Evolutionary conservation across 1,140 invertebrate species (phyloP).

Genomic region (Maniola jurtina): DNA sequence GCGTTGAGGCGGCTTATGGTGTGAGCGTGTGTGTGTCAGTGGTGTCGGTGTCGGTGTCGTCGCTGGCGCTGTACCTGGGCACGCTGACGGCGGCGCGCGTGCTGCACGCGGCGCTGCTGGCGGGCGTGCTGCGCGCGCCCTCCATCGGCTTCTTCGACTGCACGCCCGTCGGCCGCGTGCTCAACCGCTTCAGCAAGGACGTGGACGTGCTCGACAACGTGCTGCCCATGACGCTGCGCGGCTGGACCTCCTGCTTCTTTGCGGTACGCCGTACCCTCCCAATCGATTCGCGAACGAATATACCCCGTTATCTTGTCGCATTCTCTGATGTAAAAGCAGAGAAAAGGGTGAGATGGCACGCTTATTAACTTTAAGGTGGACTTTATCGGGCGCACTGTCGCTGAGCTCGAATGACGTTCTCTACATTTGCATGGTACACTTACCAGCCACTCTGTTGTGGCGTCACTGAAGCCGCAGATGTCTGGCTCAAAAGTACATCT

Average conservation of each 20-base stretch:
- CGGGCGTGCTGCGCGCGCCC: constrained; percentile 85
- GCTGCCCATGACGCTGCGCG: constrained; percentile 85
- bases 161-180: constrained; percentile 90
- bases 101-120: constrained; percentile 84
- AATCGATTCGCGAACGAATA: background rate
- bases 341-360: too few relatives aligned
- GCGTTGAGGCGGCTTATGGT: background rate
- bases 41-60: constrained; percentile 83
- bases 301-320: too few relatives aligned
- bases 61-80: constrained; percentile 84
- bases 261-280: constrained; percentile 77
- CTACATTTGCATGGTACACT: too few relatives aligned
- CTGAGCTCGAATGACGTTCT: too few relatives aligned
- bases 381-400: too few relatives aligned
- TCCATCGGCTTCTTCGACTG: constrained; percentile 90
- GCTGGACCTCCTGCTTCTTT: constrained; percentile 85
- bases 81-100: constrained; percentile 84
- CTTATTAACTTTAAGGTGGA: too few relatives aligned
- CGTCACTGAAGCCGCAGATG: too few relatives aligned
- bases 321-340: too few relatives aligned
- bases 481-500: too few relatives aligned
- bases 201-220: constrained; percentile 89
- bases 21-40: constrained; percentile 71
- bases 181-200: constrained; percentile 93
- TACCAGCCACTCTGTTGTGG: too few relatives aligned